Percentiles rank a stretch among this genome's conserved stretches.
Conservation (phyloP, 2,888 invertebrate species). For the Spodoptera exigua region DNA sequence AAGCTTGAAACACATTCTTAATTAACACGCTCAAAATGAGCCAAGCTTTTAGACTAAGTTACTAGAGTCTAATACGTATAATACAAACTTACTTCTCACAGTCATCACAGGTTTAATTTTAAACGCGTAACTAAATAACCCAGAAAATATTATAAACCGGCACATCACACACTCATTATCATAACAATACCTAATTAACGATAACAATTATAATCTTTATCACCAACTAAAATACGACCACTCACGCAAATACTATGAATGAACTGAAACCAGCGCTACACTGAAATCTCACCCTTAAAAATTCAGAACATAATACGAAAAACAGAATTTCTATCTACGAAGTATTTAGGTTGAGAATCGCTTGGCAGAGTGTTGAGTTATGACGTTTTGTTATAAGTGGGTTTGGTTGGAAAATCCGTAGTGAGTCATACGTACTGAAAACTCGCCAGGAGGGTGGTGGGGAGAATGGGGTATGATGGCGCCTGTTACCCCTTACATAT, state of each 20-base stretch:
- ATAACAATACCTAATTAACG: constrained; percentile 51
- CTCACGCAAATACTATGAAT: constrained; percentile 57
- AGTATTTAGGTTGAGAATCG: constrained; percentile 44
- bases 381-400: constrained; percentile 31
- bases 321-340: constrained; percentile 45
- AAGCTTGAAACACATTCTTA: too few species aligned
- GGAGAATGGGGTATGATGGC: constrained; percentile 28
- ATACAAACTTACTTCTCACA: constrained; percentile 49
- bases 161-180: constrained; percentile 66
- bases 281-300: constrained; percentile 54
- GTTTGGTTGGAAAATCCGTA: constrained; percentile 52
- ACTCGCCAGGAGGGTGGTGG: constrained; percentile 18
- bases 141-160: constrained; percentile 57
- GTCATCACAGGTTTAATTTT: constrained; percentile 46
- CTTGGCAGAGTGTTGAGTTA: constrained; percentile 32
- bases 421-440: constrained; percentile 57
- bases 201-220: constrained; percentile 34
- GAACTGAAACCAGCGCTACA: constrained; percentile 46
- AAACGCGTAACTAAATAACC: constrained; percentile 52
- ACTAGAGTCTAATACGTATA: too few species aligned
- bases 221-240: constrained; percentile 49
- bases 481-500: constrained; percentile 47
- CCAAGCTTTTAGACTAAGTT: too few species aligned
- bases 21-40: too few species aligned
- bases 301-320: constrained; percentile 20